Conservation (phyloP, 23 tunicate species). For the Halocynthia roretzi region DNA sequence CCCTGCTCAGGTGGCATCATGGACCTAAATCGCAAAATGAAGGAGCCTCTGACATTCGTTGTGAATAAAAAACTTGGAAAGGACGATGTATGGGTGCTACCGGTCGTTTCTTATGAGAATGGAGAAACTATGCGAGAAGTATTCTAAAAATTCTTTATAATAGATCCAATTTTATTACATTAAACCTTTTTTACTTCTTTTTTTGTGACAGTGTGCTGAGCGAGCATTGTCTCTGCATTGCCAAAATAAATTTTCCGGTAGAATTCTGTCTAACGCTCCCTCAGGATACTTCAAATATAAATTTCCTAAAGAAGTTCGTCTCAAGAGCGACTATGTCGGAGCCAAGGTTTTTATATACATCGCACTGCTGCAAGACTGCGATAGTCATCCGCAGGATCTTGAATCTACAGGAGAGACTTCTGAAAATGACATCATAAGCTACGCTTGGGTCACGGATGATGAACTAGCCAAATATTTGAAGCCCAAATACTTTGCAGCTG, state of each 20-base stretch:
- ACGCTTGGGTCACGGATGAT: conserved; percentile 76
- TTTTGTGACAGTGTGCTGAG: conserved; percentile 49
- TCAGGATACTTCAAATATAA: conserved; percentile 79
- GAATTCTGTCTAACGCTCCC: conserved; percentile 71
- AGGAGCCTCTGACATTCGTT: conserved; percentile 34
- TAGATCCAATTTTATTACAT: neutral
- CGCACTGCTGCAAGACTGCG: conserved; percentile 34
- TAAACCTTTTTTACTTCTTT: neutral
- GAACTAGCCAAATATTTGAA: conserved; percentile 53
- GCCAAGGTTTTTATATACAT: conserved; percentile 72
- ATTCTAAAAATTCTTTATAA: neutral
- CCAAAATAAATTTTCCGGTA: neutral
- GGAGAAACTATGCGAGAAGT: conserved; percentile 64
- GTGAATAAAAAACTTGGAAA: conserved; percentile 74
- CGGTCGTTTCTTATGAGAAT: conserved; percentile 22
- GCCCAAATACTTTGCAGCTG: conserved; percentile 61
- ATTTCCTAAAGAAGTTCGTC: conserved; percentile 71
- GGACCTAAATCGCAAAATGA: conserved; percentile 35
- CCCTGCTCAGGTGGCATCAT: neutral
- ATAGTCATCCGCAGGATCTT: neutral
- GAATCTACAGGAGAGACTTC: neutral
- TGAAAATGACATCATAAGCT: conserved; percentile 14
- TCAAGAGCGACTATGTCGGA: conserved; percentile 23
- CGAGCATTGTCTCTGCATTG: conserved; percentile 28
- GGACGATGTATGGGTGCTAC: conserved; percentile 81